Evolutionary conservation across 2,113 vertebrate species (phyloP), one percentile per base, ranked within the genome.

Genomic region (Alethe diademata): DNA sequence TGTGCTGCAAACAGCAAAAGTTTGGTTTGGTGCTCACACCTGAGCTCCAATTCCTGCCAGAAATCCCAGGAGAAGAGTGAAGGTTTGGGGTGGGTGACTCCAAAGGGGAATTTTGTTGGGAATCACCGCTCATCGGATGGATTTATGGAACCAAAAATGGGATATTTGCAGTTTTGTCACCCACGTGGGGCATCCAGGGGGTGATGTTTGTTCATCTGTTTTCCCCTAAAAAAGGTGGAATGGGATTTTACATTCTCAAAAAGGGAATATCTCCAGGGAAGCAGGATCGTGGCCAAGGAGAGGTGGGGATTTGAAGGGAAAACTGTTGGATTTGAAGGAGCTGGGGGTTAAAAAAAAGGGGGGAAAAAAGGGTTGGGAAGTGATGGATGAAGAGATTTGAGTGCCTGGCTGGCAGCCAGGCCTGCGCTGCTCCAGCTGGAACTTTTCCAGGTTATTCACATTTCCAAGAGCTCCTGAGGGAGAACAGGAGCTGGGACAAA

Each of bases 141-240:
- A 62, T 54, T 28, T 3, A 5, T 10, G 65, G 74, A 53, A 61
- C 2, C 42, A 56, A 47, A 3, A 40, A 50, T 0, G 11, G 53
- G 65, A 58, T n/a, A 25, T 72, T 5, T 47, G 54, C 16, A 38
- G 40, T 64, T 76, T 53, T 45, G 50, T 56, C 45, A 14, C 56
- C 28, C 12, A 14, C 4, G 3, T 4, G 11, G 43, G n/a, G 35
- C 48, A 31, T 15, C 23, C 54, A 8, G 0, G 1, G 86, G 20
- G 36, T 0, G 5, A 40, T 1, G 9, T 19, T 58, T 16, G 6
- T 16, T 8, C 5, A 5, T 2, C 35, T 7, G 9, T 35, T 33
- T 48, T 42, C 60, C 51, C 36, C 3, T 13, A 19, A 35, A 1
- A 1, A 2, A 53, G 31, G 14, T 19, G 33, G 65, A 91, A 12